Evolutionary conservation across 1,140 invertebrate species (phyloP), one percentile per base, ranked within the genome.

Genomic region (Hypothenemus hampei): DNA sequence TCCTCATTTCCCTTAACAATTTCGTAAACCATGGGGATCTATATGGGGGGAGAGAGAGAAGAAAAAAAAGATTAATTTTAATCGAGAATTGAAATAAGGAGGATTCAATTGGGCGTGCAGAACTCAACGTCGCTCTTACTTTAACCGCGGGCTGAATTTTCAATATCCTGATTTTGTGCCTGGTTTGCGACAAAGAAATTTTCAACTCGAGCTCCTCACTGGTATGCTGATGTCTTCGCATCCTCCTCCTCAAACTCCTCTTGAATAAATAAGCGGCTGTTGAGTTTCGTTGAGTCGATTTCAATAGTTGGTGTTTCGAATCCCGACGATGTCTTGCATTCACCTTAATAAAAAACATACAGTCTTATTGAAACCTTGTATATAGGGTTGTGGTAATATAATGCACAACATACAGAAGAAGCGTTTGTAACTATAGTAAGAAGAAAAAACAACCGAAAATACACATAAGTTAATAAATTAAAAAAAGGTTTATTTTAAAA

Each of bases 1-100:
- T 75, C 69, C 45, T 85, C 78, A 66, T 86, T 85, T 31, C 85
- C 84, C 39, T 74, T 74, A 0, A 74, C 72, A 26, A 89, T 85
- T 26, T 66, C 72, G 66, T 88, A 89, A 22, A 78, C 73, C 60
- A 85, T 78, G 45, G 82, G 78, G 47, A 79, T 75, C 69, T 71
- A 55, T 0, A 46, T 13, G 21, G 13, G 11, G 23, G 13, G 23
- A n/a, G n/a, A n/a, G n/a, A n/a, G n/a, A n/a, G n/a, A n/a, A n/a
- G n/a, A n/a, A n/a, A n/a, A n/a, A n/a, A n/a, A n/a, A n/a, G n/a
- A n/a, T n/a, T n/a, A n/a, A n/a, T n/a, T n/a, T n/a, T n/a, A n/a
- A n/a, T n/a, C n/a, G n/a, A n/a, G n/a, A n/a, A n/a, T n/a, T n/a
- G n/a, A n/a, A n/a, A n/a, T n/a, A n/a, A n/a, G n/a, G n/a, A n/a